These are phyloP conservation scores for Falco naumanni DNA, from an alignment of 2,797 vertebrate genomes.

Conservation along the genomic window DNA sequence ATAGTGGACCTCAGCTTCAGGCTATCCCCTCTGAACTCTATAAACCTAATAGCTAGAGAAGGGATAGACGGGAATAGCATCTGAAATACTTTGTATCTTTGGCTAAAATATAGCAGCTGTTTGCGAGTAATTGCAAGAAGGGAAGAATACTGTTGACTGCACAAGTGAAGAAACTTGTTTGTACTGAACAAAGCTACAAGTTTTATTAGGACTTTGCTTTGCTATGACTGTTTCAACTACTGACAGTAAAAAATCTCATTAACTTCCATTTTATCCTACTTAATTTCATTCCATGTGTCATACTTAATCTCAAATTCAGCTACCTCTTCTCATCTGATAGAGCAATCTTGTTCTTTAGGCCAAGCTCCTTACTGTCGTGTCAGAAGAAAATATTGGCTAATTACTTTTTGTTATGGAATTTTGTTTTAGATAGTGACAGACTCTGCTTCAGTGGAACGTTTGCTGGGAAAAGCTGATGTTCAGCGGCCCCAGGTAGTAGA, in stretches of 20 bases:
- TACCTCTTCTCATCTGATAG: not conserved
- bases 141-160: not conserved
- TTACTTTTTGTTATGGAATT: constrained; percentile 10
- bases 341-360: not conserved
- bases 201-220: not conserved
- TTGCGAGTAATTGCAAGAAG: not conserved
- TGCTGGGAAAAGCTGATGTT: constrained; percentile 91
- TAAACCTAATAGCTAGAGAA: not conserved
- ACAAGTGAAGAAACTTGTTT: not conserved
- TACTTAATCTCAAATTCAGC: not conserved
- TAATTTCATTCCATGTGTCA: not conserved
- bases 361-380: not conserved
- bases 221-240: not conserved
- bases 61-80: not conserved
- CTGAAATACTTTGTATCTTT: not conserved
- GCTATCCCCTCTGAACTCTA: not conserved
- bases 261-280: not conserved
- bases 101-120: not conserved
- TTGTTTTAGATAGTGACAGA: constrained; percentile 93
- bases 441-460: constrained; percentile 92
- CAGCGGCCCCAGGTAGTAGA: constrained; percentile 92
- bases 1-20: not conserved
- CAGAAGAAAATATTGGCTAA: not conserved
- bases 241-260: not conserved
- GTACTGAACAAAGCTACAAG: not conserved